Conservation (phyloP, 2,888 invertebrate genomes). For the Lepetodrilus schrolli region DNA sequence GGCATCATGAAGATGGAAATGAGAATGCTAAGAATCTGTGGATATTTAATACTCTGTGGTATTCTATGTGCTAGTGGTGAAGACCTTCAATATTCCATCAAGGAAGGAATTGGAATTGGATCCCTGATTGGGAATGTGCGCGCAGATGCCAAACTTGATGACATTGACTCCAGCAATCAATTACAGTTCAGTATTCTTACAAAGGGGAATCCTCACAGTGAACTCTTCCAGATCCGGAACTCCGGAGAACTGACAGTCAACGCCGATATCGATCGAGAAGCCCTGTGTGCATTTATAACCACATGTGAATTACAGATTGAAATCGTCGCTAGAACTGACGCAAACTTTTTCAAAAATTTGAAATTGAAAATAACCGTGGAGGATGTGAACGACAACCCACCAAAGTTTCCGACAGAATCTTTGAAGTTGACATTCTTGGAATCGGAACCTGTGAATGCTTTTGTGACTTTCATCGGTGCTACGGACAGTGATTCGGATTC, state of each 20-base stretch:
- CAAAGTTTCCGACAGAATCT: slow-evolving; percentile 36
- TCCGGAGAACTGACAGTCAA: neutral
- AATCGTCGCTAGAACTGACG: neutral
- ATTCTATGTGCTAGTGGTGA: neutral
- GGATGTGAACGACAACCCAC: slow-evolving; percentile 49
- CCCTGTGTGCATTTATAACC: slow-evolving; percentile 1
- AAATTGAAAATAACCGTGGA: slow-evolving; percentile 38
- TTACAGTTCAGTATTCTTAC: slow-evolving; percentile 5
- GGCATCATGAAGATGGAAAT: neutral
- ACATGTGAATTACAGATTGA: neutral
- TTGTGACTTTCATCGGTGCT: slow-evolving; percentile 11
- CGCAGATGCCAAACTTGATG: neutral
- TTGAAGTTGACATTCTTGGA: slow-evolving; percentile 8
- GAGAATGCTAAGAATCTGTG: neutral
- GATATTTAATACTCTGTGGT: neutral
- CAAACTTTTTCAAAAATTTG: neutral
- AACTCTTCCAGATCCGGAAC: slow-evolving; percentile 1
- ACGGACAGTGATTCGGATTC: slow-evolving; percentile 20
- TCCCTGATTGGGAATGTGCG: neutral
- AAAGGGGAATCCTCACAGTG: neutral
- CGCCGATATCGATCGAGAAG: slow-evolving; percentile 11
- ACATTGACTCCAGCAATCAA: neutral
- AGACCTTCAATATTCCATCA: neutral
- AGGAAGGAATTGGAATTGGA: neutral
- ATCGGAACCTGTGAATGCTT: neutral